Conservation (phyloP, 2,797 vertebrate genomes). For the Champsocephalus gunnari region DNA sequence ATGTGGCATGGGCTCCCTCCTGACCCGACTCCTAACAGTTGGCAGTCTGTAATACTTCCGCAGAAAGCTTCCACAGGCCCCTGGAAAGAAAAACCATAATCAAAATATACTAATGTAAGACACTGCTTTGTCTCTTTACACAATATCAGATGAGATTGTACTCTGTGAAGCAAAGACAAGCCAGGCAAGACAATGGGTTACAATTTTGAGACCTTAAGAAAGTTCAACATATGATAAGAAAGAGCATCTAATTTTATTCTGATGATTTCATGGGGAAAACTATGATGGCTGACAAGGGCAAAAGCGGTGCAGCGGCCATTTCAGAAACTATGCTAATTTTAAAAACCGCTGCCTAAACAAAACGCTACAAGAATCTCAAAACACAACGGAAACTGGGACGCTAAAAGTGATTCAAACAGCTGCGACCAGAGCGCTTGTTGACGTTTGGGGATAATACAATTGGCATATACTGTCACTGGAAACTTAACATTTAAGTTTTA, state of each 20-base stretch:
- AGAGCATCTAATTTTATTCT: slow-evolving; percentile 1
- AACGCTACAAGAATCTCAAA: neutral
- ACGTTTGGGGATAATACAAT: too few species aligned
- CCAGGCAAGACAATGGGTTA: neutral
- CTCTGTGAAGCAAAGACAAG: slow-evolving; percentile 25
- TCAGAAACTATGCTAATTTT: too few species aligned
- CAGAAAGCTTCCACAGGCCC: slow-evolving; percentile 39
- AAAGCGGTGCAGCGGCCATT: too few species aligned
- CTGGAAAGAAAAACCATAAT: slow-evolving; percentile 53
- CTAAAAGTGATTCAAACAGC: too few species aligned
- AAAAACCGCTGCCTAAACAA: too few species aligned
- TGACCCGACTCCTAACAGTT: slow-evolving; percentile 78
- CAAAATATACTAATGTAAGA: slow-evolving; percentile 57
- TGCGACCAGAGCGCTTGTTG: too few species aligned
- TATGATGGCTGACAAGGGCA: too few species aligned
- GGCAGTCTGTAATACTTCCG: slow-evolving; percentile 70
- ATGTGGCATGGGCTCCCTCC: slow-evolving; percentile 62
- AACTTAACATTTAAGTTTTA: too few species aligned
- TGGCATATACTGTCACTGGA: too few species aligned
- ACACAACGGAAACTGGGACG: neutral
- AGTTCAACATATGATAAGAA: neutral
- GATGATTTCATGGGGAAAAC: neutral
- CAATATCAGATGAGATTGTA: slow-evolving; percentile 9
- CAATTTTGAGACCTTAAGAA: neutral
- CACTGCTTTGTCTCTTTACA: slow-evolving; percentile 28